Percentiles rank a stretch among this genome's conserved stretches.
phyloP scores from a whole-genome alignment of 2,113 vertebrate genomes.

The Cairina moschata region DNA sequence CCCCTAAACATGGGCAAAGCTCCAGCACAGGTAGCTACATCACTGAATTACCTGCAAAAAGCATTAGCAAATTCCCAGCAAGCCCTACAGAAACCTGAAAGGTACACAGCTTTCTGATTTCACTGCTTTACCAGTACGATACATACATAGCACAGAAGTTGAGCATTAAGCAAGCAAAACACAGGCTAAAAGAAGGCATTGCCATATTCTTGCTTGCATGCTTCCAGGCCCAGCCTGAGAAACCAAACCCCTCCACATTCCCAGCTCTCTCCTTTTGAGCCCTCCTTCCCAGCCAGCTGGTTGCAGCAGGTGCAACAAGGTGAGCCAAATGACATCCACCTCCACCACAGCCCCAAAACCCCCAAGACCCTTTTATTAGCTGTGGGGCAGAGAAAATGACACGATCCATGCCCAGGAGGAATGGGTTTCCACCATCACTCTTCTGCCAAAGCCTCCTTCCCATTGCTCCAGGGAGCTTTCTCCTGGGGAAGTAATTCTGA shows the following conservation, averaged over 20 bases:
- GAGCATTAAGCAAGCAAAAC: background rate
- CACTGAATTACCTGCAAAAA: background rate
- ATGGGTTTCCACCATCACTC: background rate
- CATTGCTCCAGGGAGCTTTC: background rate
- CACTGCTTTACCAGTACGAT: background rate
- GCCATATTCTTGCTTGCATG: rapidly evolving
- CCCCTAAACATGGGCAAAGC: rapidly evolving
- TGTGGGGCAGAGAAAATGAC: background rate
- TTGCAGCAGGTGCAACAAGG: background rate
- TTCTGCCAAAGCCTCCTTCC: background rate
- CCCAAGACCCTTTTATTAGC: background rate
- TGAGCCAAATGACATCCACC: background rate
- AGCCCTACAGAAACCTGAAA: background rate
- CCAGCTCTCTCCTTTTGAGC: background rate
- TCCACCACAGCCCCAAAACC: background rate
- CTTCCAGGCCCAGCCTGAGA: background rate
- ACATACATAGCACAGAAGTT: rapidly evolving
- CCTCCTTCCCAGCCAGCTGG: background rate
- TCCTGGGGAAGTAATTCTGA: background rate
- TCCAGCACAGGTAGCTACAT: rapidly evolving
- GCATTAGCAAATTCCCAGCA: background rate
- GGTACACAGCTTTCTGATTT: rapidly evolving
- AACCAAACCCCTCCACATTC: rapidly evolving
- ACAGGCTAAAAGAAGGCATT: background rate
- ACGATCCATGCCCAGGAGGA: rapidly evolving